Conservation (phyloP, 30 jellyfish, hydroid and myxozoan species). For the Cassiopea xamachana region DNA sequence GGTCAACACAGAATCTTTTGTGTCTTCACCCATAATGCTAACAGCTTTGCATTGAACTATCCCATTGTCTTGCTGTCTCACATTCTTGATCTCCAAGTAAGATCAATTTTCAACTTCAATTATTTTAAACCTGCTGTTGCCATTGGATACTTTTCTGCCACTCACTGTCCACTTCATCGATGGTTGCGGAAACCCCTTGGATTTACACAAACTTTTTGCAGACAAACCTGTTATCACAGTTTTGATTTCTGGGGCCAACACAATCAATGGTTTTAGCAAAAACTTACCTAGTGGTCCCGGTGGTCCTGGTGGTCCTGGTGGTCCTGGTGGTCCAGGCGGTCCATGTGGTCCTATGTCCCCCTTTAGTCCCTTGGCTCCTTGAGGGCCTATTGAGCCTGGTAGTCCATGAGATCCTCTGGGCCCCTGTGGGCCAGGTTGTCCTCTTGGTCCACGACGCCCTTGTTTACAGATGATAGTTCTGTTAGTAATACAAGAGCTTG, state of each 20-base stretch:
- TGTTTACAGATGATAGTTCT: neutral
- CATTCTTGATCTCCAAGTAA: too few relatives aligned
- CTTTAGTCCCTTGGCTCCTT: neutral
- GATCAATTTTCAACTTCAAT: neutral
- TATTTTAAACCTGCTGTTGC: neutral
- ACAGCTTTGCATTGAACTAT: neutral
- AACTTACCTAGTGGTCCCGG: conserved; percentile 2
- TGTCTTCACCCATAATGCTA: neutral
- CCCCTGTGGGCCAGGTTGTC: conserved; percentile 15
- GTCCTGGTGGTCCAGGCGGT: conserved; percentile 24
- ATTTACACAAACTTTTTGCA: neutral
- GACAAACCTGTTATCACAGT: neutral
- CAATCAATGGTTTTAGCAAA: neutral
- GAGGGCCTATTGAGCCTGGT: conserved; percentile 10
- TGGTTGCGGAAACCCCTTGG: conserved; percentile 1
- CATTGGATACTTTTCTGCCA: neutral
- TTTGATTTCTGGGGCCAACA: neutral
- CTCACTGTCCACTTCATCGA: neutral
- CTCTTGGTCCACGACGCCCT: conserved; percentile 14
- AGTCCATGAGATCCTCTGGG: conserved; percentile 11
- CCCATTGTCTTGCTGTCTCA: too few relatives aligned
- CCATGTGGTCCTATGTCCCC: conserved; percentile 11
- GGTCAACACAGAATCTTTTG: neutral
- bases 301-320: conserved; percentile 1
- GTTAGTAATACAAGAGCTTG: neutral